Evolutionary conservation across 2,888 invertebrate species (phyloP).

Genomic region (Catocala sponsa): DNA sequence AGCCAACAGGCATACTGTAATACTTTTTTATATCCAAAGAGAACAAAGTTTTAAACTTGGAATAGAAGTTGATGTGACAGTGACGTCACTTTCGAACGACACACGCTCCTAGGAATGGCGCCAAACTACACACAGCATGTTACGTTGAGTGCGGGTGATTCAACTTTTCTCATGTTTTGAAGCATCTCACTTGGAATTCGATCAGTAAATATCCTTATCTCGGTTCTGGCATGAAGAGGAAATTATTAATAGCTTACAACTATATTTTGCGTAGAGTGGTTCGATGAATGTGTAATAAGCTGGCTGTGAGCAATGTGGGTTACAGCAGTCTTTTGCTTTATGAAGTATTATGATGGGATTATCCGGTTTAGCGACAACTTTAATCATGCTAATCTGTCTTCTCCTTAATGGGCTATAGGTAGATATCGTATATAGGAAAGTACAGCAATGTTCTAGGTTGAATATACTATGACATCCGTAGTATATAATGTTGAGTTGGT

Average conservation of each 20-base stretch:
- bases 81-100: conserved; percentile 39
- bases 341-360: conserved; percentile 65
- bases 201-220: conserved; percentile 61
- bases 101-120: conserved; percentile 21
- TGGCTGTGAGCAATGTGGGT: conserved; percentile 60
- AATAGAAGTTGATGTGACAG: conserved; percentile 17
- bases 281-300: conserved; percentile 39
- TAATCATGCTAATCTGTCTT: conserved; percentile 46
- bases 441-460: too few relatives aligned
- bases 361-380: conserved; percentile 58
- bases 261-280: conserved; percentile 61
- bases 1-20: neutral
- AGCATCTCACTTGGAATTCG: conserved; percentile 49
- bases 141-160: conserved; percentile 18
- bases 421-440: conserved; percentile 18
- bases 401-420: conserved; percentile 20
- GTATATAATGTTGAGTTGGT: too few relatives aligned
- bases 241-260: conserved; percentile 59
- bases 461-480: too few relatives aligned
- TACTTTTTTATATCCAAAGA: neutral
- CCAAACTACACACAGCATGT: conserved; percentile 33
- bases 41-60: too few relatives aligned
- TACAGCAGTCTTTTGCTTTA: conserved; percentile 53
- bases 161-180: conserved; percentile 46
- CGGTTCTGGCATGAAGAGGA: conserved; percentile 49